Evolutionary conservation across 2,113 vertebrate genomes (phyloP), one percentile per base, ranked within the genome.

Genomic region (Synchiropus splendidus): DNA sequence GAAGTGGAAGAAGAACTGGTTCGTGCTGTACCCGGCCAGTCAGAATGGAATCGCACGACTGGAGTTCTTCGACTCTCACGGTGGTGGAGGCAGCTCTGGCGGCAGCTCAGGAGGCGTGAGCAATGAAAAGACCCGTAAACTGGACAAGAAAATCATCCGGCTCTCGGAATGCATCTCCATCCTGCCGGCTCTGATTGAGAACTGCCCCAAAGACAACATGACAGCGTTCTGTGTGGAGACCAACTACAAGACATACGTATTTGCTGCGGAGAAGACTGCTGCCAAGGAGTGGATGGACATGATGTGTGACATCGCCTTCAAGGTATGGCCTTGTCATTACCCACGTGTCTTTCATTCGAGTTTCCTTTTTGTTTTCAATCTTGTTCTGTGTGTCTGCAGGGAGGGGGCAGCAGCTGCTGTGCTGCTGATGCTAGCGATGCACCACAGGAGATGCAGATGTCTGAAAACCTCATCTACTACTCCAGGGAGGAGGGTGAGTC

Each of bases 1-100:
- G 94, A 89, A 89, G 69, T 98, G 94, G 94, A 95, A 90, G 83
- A 92, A 94, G 78, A 90, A 87, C 72, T 95, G 94, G 89, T 90
- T 92, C 2, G 87, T 89, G 52, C 81, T 98, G 14, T 97, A 90
- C 72, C 90, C 91, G 0, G 90, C 91, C 70, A 97, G 92, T 60
- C 87, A 88, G 35, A 88, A 92, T 14, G 94, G 94, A 33, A 94
- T 98, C 1, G 92, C 94, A 2, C 89, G 94, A 15, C 82, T 98
- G 0, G 94, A 98, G 80, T 93, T 92, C 77, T 97, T 80, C 33
- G 94, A 98, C 36, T 83, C 85, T 42, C 54, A 59, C 3, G 63
- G 61, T 2, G 58, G 72, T 1, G 51, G 42, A 18, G 74, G 59
- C 2, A 58, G 59, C 1, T 89, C 81, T 44, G 37, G 63, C 0